These are phyloP conservation scores for Malacoraja senta DNA, from an alignment of 2,797 vertebrate species.

Conservation along the genomic window DNA sequence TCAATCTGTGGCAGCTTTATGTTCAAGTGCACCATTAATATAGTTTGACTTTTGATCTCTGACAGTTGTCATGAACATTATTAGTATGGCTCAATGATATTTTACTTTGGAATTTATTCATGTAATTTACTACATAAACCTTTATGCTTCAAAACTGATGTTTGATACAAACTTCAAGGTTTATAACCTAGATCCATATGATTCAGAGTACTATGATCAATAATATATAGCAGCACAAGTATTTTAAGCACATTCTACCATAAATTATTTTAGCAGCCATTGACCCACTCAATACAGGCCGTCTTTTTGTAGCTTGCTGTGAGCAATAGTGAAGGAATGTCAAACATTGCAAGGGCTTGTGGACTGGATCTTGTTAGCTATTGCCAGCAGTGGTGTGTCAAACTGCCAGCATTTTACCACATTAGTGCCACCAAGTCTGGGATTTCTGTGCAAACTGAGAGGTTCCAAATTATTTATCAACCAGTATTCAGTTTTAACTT, in stretches of 20 bases:
- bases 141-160: background rate
- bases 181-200: background rate
- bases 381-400: too few species aligned
- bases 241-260: background rate
- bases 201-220: background rate
- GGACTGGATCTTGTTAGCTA: too few species aligned
- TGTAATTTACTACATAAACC: background rate
- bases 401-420: too few species aligned
- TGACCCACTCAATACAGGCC: background rate
- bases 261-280: background rate
- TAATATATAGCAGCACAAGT: background rate
- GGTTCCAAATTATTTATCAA: too few species aligned
- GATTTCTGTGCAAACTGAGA: too few species aligned
- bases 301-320: background rate
- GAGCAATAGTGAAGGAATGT: background rate
- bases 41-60: background rate
- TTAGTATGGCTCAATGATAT: background rate
- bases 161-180: background rate
- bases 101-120: background rate
- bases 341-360: background rate
- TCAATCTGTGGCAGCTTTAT: background rate
- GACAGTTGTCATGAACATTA: slow-evolving; percentile 13
- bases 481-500: slow-evolving; percentile 3
- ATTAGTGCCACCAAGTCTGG: too few species aligned
- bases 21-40: background rate